Conservation (phyloP, 2,888 invertebrate genomes). For the Micoletzkya japonica region DNA sequence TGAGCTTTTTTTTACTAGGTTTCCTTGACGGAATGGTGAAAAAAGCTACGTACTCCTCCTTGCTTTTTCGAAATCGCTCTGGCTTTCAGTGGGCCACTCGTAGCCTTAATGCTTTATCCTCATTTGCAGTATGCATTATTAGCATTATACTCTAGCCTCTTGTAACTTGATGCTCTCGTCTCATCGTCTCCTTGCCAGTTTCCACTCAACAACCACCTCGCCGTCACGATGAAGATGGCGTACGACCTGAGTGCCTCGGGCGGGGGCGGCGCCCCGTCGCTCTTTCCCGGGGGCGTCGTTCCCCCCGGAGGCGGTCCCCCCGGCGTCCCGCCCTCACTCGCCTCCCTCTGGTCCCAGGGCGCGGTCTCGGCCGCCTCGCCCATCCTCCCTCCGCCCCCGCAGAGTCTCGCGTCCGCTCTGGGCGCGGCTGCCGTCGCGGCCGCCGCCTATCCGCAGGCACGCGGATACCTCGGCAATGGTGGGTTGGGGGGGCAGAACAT, state of each 20-base stretch:
- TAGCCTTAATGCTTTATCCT: too few species aligned
- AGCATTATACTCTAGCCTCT: too few species aligned
- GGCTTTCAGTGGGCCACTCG: too few species aligned
- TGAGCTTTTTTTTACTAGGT: too few species aligned
- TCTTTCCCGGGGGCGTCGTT: not conserved
- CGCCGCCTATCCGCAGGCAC: not conserved
- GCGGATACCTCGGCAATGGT: too few species aligned
- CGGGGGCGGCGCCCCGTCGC: not conserved
- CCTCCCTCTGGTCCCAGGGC: constrained; percentile 19
- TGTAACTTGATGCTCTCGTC: not conserved
- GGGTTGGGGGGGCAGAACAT: too few species aligned
- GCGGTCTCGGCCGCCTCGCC: constrained; percentile 3
- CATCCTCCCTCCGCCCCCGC: constrained; percentile 11
- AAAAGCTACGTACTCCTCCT: too few species aligned
- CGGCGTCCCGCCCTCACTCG: constrained; percentile 1
- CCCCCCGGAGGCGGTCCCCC: not conserved
- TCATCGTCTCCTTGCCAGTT: not conserved
- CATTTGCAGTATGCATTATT: too few species aligned
- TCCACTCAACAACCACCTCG: not conserved
- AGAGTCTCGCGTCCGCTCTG: constrained; percentile 12
- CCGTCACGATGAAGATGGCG: constrained; percentile 7
- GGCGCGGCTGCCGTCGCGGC: constrained; percentile 5
- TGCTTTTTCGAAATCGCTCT: too few species aligned
- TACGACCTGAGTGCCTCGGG: not conserved
- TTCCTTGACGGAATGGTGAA: too few species aligned